Percentiles rank a stretch among this genome's conserved stretches.
Evolutionary conservation across 2,797 vertebrate species (phyloP).

Genomic region (Pelobates cultripes): DNA sequence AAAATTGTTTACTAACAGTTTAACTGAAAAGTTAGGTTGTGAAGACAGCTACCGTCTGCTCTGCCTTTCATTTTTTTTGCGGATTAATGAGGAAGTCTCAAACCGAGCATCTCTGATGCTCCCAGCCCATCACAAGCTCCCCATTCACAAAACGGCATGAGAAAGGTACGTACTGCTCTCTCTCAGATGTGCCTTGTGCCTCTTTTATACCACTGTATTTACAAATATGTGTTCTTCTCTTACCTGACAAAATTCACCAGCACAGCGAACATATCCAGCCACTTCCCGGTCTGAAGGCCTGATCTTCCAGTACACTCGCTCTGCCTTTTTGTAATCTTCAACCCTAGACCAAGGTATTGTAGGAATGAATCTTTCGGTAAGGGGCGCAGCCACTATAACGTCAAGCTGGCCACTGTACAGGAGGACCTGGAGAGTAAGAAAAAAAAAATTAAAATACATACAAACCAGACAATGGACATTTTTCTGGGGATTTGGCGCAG

Average conservation of each 20-base stretch:
- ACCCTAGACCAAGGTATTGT: constrained; percentile 79
- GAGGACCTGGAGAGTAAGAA: constrained; percentile 72
- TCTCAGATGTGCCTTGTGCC: neutral
- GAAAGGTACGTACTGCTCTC: neutral
- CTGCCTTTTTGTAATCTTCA: constrained; percentile 68
- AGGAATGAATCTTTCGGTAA: constrained; percentile 82
- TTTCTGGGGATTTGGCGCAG: too few relatives aligned
- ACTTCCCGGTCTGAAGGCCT: constrained; percentile 80
- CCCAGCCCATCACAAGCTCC: too few relatives aligned
- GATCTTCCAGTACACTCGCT: constrained; percentile 81
- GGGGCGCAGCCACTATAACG: constrained; percentile 80
- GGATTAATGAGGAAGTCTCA: too few relatives aligned
- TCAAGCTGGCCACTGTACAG: constrained; percentile 88
- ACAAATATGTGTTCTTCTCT: neutral
- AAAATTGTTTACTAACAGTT: too few relatives aligned
- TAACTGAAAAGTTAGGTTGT: too few relatives aligned
- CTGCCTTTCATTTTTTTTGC: too few relatives aligned
- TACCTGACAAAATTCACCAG: constrained; percentile 84
- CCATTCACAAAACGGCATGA: too few relatives aligned
- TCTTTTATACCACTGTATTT: neutral
- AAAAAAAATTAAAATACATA: neutral
- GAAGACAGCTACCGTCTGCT: too few relatives aligned
- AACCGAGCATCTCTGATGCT: too few relatives aligned
- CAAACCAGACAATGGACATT: too few relatives aligned
- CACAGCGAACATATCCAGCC: constrained; percentile 84